Conservation (phyloP, 2,888 invertebrate species). For the Bugula neritina region DNA sequence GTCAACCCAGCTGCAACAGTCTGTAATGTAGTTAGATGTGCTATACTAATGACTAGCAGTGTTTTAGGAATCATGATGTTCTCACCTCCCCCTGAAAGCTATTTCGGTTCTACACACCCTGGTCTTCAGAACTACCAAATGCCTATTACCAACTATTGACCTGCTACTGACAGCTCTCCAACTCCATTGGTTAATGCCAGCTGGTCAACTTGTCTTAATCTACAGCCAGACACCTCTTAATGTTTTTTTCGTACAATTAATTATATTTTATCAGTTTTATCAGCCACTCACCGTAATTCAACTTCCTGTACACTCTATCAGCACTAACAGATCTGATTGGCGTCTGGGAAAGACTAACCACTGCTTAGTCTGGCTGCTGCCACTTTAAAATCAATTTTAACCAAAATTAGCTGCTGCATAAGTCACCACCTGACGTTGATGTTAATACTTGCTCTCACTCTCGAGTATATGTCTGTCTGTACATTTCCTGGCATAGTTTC, state of each 20-base stretch:
- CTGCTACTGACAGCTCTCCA: no score
- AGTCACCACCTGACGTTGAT: not conserved
- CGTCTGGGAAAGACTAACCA: not conserved
- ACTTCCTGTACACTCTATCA: no score
- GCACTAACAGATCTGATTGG: no score
- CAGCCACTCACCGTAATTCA: no score
- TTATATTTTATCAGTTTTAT: no score
- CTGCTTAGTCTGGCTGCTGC: not conserved
- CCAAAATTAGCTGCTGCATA: not conserved
- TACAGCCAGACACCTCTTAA: conserved; percentile 1
- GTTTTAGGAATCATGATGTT: conserved; percentile 11
- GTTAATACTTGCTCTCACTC: not conserved
- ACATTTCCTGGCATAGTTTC: conserved; percentile 10
- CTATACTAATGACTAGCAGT: not conserved
- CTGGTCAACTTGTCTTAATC: not conserved
- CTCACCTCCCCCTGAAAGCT: conserved; percentile 4
- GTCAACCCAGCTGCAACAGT: no score
- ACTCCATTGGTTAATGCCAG: no score
- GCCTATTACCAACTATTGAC: not conserved
- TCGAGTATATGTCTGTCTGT: not conserved
- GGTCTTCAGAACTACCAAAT: conserved; percentile 13
- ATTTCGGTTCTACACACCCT: not conserved
- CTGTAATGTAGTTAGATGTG: no score
- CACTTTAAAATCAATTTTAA: not conserved
- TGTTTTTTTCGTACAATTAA: no score